Percentiles rank a stretch among this genome's conserved stretches.
Conservation (phyloP, 2,888 invertebrate genomes). For the Acholoe squamosa region DNA sequence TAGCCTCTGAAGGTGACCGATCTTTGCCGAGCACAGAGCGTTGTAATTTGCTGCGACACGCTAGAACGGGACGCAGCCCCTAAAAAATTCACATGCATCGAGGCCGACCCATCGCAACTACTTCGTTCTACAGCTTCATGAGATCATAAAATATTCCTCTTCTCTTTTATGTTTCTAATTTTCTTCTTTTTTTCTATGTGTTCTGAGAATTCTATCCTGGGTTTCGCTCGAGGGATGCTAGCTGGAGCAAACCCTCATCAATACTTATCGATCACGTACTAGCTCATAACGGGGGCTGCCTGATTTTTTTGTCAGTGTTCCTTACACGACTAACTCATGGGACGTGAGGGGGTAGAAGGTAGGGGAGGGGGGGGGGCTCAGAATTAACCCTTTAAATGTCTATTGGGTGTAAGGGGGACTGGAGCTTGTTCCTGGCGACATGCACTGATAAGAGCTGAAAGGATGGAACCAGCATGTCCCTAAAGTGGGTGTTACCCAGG, state of each 20-base stretch:
- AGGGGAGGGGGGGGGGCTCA: neutral
- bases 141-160: neutral
- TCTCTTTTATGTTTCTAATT: neutral
- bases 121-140: neutral
- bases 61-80: neutral
- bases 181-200: neutral
- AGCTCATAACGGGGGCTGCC: neutral
- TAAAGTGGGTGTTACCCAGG: no score
- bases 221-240: neutral
- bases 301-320: neutral
- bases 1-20: neutral
- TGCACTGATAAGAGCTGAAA: no score
- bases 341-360: neutral
- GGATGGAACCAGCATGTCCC: no score
- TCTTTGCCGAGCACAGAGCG: neutral
- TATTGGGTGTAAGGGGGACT: no score
- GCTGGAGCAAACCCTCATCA: neutral
- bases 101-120: no score
- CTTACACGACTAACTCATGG: neutral
- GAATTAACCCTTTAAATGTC: no score
- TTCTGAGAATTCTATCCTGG: neutral
- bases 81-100: conserved; percentile 7
- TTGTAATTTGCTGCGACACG: conserved; percentile 1
- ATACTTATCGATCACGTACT: conserved; percentile 14
- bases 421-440: no score